phyloP scores from a whole-genome alignment of 2,113 vertebrate species.

The Ursus arctos region DNA sequence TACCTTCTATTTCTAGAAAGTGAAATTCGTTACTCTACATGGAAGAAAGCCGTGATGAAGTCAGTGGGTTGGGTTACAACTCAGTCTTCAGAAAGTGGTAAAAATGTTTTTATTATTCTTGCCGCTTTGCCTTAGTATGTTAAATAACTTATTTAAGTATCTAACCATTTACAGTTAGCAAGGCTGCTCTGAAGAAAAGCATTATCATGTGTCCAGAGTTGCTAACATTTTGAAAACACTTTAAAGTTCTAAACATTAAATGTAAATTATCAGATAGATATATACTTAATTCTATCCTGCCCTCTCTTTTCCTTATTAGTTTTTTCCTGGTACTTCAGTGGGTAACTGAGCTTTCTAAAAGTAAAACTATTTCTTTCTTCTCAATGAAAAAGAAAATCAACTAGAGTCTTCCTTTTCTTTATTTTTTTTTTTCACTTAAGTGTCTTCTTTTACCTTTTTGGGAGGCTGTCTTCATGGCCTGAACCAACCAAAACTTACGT shows the following conservation, averaged over 20 bases:
- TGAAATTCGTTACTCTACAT: constrained; percentile 95
- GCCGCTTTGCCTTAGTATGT: not conserved
- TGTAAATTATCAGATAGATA: constrained; percentile 20
- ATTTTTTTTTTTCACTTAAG: not conserved
- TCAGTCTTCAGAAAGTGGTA: constrained; percentile 87
- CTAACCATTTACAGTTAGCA: constrained; percentile 43
- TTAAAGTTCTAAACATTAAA: constrained; percentile 50
- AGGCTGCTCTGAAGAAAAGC: constrained; percentile 58
- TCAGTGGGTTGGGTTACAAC: constrained; percentile 96
- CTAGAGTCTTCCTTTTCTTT: not conserved
- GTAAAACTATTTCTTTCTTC: constrained; percentile 72
- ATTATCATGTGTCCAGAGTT: not conserved
- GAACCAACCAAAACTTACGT: not conserved
- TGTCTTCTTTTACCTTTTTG: constrained; percentile 71
- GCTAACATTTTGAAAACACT: constrained; percentile 63
- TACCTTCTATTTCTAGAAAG: constrained; percentile 92
- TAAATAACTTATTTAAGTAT: constrained; percentile 42
- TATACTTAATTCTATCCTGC: not conserved
- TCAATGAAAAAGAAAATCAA: constrained; percentile 74
- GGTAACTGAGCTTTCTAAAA: constrained; percentile 64
- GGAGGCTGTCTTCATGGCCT: constrained; percentile 60
- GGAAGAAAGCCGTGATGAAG: constrained; percentile 98
- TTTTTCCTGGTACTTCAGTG: constrained; percentile 43
- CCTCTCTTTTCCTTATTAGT: constrained; percentile 36
- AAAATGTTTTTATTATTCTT: constrained; percentile 61